Evolutionary conservation across 2,113 vertebrate species (phyloP).

Genomic region (Platycercus adscitus): DNA sequence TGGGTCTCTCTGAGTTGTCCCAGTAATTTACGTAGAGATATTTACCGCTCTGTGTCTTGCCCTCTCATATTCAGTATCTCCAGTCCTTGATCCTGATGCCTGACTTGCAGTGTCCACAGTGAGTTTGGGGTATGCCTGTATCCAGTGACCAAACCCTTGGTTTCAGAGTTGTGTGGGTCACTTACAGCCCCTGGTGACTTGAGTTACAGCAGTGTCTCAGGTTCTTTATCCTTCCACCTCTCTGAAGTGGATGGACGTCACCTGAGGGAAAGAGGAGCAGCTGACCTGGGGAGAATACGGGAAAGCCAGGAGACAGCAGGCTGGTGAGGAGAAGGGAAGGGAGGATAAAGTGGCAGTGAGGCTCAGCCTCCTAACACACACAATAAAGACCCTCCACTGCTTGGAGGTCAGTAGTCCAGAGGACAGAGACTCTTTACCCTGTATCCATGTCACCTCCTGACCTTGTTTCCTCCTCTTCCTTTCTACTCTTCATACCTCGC

Average conservation of each 20-base stretch:
- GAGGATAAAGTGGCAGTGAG: not conserved
- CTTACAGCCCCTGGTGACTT: not conserved
- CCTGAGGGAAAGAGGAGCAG: not conserved
- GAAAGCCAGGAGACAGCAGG: not conserved
- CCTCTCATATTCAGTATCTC: not conserved
- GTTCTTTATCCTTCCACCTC: not conserved
- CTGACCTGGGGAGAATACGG: not conserved
- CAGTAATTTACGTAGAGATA: not conserved
- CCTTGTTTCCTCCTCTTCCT: not conserved
- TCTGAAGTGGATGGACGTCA: not conserved
- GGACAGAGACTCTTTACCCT: not conserved
- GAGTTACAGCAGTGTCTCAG: not conserved
- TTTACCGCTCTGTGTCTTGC: not conserved
- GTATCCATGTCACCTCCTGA: not conserved
- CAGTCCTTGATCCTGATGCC: not conserved
- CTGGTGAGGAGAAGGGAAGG: not conserved
- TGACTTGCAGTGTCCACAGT: not conserved
- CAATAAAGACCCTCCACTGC: rapidly evolving
- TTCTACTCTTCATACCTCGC: not conserved
- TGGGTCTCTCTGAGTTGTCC: not conserved
- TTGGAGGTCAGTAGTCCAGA: not conserved
- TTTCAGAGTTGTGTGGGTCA: not conserved
- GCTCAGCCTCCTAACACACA: not conserved
- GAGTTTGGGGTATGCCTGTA: not conserved
- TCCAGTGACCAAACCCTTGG: rapidly evolving